A percentile compares a stretch with the other conserved stretches of the same genome.
Evolutionary conservation across 1,140 invertebrate species (phyloP).

Genomic region (Elymnias hypermnestra): DNA sequence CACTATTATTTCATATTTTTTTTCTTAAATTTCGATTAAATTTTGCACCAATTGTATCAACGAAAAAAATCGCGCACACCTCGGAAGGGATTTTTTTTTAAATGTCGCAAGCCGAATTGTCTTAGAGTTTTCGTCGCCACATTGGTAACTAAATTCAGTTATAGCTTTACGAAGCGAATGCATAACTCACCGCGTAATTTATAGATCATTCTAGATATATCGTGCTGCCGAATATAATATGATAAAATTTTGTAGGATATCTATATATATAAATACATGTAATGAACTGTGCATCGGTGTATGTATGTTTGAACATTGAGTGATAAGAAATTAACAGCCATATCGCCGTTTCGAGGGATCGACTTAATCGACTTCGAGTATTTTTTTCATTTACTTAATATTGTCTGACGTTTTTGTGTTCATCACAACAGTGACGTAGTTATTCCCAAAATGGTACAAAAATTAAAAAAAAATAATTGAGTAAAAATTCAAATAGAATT

Average conservation of each 20-base stretch:
- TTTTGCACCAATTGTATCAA: conserved; percentile 34
- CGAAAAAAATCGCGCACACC: conserved; percentile 38
- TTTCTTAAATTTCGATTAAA: conserved; percentile 26
- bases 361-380: no score
- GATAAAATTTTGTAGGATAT: conserved; percentile 32
- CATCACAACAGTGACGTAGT: no score
- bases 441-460: no score
- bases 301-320: conserved; percentile 2
- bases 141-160: conserved; percentile 12
- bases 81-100: conserved; percentile 33
- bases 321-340: conserved; percentile 9
- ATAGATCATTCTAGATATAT: conserved; percentile 43
- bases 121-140: conserved; percentile 13
- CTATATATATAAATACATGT: conserved; percentile 19
- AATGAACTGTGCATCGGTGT: conserved; percentile 7
- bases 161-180: conserved; percentile 35
- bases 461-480: no score
- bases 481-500: no score
- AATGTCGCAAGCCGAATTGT: conserved; percentile 43
- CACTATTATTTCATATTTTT: conserved; percentile 26
- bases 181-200: conserved; percentile 57
- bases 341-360: no score
- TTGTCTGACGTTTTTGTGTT: no score
- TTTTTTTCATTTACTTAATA: no score
- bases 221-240: conserved; percentile 38